Evolutionary conservation across 2,113 vertebrate genomes (phyloP).

Genomic region (Nothoprocta pentlandii): DNA sequence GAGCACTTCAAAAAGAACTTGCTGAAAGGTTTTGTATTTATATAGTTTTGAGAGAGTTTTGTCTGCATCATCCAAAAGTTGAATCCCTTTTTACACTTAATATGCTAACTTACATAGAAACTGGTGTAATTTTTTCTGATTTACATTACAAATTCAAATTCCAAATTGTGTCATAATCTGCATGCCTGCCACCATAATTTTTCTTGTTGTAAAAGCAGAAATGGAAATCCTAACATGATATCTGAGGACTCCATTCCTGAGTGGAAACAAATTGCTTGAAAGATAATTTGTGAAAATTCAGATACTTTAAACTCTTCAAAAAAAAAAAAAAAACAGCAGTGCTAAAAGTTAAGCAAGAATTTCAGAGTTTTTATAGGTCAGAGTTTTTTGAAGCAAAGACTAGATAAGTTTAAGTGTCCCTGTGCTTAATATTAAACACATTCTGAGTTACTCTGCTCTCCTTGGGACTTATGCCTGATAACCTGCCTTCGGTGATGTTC

Average conservation of each 20-base stretch:
- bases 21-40: background rate
- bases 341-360: background rate
- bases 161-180: background rate
- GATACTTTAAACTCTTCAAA: background rate
- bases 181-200: background rate
- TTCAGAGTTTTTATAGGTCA: background rate
- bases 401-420: background rate
- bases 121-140: background rate
- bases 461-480: background rate
- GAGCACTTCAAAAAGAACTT: background rate
- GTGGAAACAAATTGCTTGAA: background rate
- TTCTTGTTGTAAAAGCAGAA: background rate
- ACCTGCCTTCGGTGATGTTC: background rate
- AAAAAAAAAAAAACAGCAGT: background rate
- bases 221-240: background rate
- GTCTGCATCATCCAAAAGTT: background rate
- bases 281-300: background rate
- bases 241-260: background rate
- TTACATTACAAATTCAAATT: background rate
- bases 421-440: background rate
- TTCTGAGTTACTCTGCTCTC: background rate
- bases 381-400: background rate
- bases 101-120: background rate
- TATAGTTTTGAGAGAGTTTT: background rate
- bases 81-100: background rate